Conservation (phyloP, 1,140 invertebrate species). For the Drosophila nebulosa region DNA sequence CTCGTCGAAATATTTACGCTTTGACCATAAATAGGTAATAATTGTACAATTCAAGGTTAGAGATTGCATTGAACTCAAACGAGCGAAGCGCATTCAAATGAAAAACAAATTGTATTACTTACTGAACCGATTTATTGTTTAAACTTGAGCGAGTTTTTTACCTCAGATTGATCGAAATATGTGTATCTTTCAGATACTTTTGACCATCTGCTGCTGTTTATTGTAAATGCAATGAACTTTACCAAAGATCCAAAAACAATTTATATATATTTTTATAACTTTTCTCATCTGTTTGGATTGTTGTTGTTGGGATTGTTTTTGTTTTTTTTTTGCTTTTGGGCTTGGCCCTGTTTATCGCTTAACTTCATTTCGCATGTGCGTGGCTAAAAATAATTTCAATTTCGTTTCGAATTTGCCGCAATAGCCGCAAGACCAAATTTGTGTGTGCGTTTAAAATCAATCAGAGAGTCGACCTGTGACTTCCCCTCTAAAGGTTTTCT, state of each 20-base stretch:
- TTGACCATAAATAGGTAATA: not conserved
- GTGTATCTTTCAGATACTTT: not conserved
- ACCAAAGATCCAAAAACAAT: not conserved
- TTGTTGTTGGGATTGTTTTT: not conserved
- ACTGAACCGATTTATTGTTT: slow-evolving; percentile 11
- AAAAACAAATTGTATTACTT: not conserved
- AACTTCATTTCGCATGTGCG: slow-evolving; percentile 13
- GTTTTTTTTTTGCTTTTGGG: not conserved
- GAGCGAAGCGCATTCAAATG: slow-evolving; percentile 3
- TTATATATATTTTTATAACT: slow-evolving; percentile 1
- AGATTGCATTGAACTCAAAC: not conserved
- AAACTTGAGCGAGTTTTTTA: slow-evolving; percentile 6
- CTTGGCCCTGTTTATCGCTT: slow-evolving; percentile 7
- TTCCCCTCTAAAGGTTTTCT: not conserved
- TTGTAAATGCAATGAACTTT: slow-evolving; percentile 8
- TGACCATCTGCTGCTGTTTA: slow-evolving; percentile 1
- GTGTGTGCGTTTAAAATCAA: too few species aligned
- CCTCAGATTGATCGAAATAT: not conserved
- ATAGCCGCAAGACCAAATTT: not conserved
- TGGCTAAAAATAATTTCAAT: slow-evolving; percentile 17
- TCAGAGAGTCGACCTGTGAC: not conserved
- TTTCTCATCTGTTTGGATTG: not conserved
- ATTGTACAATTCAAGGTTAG: not conserved
- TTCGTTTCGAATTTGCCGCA: not conserved
- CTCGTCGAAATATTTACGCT: not conserved